A percentile compares a stretch with the other conserved stretches of the same genome.
phyloP scores from a whole-genome alignment of 2,888 invertebrate species.

The Rutpela maculata region DNA sequence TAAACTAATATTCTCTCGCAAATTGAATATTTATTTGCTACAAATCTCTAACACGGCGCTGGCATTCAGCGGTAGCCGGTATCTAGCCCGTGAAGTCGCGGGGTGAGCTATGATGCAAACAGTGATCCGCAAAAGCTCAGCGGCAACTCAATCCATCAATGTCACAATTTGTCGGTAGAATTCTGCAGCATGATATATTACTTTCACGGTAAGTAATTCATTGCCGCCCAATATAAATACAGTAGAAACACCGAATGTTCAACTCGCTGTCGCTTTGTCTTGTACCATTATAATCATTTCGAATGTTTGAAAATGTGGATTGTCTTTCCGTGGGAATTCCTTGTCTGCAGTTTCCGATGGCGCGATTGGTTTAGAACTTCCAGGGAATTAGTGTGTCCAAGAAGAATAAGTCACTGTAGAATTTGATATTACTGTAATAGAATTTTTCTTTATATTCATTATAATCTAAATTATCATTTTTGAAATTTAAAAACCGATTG shows the following conservation, averaged over 20 bases:
- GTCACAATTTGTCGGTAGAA: constrained; percentile 37
- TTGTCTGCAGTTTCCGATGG: background rate
- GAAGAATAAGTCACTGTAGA: background rate
- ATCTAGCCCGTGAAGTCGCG: constrained; percentile 1
- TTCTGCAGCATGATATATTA: constrained; percentile 38
- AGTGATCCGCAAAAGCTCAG: constrained; percentile 24
- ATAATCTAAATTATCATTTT: background rate
- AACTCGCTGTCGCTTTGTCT: constrained; percentile 16
- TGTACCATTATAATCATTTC: constrained; percentile 6
- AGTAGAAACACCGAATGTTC: constrained; percentile 27
- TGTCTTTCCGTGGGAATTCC: constrained; percentile 6
- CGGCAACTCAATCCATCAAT: constrained; percentile 33
- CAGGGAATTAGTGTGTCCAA: background rate
- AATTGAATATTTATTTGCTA: constrained; percentile 18
- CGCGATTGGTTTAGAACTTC: background rate
- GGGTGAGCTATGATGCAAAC: constrained; percentile 25
- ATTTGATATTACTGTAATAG: background rate
- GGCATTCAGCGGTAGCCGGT: constrained; percentile 12
- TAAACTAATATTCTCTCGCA: constrained; percentile 23
- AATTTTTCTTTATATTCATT: background rate
- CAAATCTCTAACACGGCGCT: constrained; percentile 10
- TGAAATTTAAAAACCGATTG: background rate
- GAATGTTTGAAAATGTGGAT: background rate
- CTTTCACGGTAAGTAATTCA: constrained; percentile 36
- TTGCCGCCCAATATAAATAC: constrained; percentile 27